Percentiles rank a stretch among this genome's conserved stretches.
phyloP scores from a whole-genome alignment of 2,797 vertebrate genomes.

The Sebastes flavidus region DNA sequence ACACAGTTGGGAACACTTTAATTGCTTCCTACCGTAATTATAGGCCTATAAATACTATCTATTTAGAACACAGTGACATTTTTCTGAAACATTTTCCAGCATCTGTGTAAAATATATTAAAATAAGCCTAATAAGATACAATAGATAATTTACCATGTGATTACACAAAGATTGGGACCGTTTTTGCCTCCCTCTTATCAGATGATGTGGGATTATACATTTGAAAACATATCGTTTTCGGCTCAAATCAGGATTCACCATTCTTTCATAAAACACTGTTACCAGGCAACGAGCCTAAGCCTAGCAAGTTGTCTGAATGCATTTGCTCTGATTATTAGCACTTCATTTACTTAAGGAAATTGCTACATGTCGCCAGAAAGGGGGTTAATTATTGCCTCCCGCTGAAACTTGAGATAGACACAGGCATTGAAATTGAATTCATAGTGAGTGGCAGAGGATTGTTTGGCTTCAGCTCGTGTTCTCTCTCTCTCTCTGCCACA shows the following conservation, averaged over 20 bases:
- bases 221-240: conserved; percentile 12
- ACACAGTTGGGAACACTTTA: not conserved
- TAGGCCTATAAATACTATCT: rapidly evolving
- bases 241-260: conserved; percentile 39
- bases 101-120: not conserved
- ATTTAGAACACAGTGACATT: not conserved
- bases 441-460: conserved; percentile 31
- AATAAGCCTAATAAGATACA: not conserved
- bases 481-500: not conserved
- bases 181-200: not conserved
- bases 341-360: conserved; percentile 71
- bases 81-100: not conserved
- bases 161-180: not conserved
- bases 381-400: conserved; percentile 59
- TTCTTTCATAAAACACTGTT: conserved; percentile 49
- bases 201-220: conserved; percentile 41
- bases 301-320: conserved; percentile 36
- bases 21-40: not conserved
- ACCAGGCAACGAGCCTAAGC: conserved; percentile 63
- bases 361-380: conserved; percentile 49
- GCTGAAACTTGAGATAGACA: conserved; percentile 35
- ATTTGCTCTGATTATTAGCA: conserved; percentile 58
- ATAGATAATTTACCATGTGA: conserved; percentile 1
- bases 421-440: conserved; percentile 38
- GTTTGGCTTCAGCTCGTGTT: conserved; percentile 37